These are phyloP conservation scores for Drosophila equinoxialis DNA, from an alignment of 1,140 invertebrate species.

Conservation along the genomic window DNA sequence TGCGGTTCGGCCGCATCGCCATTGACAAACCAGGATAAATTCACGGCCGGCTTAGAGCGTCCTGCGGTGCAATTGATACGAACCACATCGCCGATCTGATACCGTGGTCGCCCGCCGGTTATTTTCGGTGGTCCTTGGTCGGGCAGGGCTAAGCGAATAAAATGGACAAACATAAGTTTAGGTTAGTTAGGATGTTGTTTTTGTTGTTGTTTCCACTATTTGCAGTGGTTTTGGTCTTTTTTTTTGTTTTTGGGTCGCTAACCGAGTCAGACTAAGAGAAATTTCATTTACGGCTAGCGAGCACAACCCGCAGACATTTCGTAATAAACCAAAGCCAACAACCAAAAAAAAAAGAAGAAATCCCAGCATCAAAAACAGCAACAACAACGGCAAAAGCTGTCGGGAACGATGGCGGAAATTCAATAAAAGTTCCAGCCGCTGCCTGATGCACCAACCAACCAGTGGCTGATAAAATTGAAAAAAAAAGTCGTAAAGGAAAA, in stretches of 20 bases:
- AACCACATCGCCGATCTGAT: slow-evolving; percentile 87
- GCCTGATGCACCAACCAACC: slow-evolving; percentile 52
- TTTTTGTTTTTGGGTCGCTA: neutral
- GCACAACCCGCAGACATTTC: slow-evolving; percentile 44
- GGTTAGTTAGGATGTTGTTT: slow-evolving; percentile 25
- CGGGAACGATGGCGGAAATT: slow-evolving; percentile 69
- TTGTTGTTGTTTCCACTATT: neutral
- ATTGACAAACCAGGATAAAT: slow-evolving; percentile 89
- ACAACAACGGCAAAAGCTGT: slow-evolving; percentile 38
- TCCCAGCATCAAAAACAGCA: slow-evolving; percentile 7
- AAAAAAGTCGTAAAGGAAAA: slow-evolving; percentile 39
- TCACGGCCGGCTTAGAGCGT: slow-evolving; percentile 88
- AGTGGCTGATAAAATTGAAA: slow-evolving; percentile 64
- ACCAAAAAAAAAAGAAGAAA: slow-evolving; percentile 1
- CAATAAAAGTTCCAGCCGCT: slow-evolving; percentile 79
- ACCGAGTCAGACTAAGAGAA: slow-evolving; percentile 43
- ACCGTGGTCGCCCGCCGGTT: slow-evolving; percentile 86
- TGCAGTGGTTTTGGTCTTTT: no score
- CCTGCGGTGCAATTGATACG: slow-evolving; percentile 88
- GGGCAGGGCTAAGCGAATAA: slow-evolving; percentile 85
- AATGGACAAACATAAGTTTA: slow-evolving; percentile 25
- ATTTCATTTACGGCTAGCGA: slow-evolving; percentile 64
- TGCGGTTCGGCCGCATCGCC: slow-evolving; percentile 86
- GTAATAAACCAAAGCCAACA: slow-evolving; percentile 64
- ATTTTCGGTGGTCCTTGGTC: slow-evolving; percentile 87